A percentile compares a stretch with the other conserved stretches of the same genome.
Evolutionary conservation across 2,888 invertebrate species (phyloP).

Genomic region (Trilocha varians): DNA sequence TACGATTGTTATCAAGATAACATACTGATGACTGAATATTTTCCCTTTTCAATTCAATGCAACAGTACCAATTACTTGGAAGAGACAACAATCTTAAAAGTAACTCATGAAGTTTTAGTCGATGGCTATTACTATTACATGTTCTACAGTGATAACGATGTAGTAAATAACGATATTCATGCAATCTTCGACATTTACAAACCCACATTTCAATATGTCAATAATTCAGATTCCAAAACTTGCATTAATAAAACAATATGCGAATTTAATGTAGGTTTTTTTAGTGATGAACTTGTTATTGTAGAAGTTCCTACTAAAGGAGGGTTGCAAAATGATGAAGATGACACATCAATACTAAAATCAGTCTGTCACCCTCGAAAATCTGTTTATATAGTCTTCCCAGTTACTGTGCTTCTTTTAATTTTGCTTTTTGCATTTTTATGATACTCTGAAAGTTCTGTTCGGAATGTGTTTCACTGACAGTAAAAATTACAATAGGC

Average conservation of each 20-base stretch:
- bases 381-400: constrained; percentile 85
- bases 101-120: constrained; percentile 80
- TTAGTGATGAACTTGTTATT: constrained; percentile 85
- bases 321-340: constrained; percentile 83
- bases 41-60: constrained; percentile 79
- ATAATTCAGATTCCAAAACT: constrained; percentile 75
- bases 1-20: constrained; percentile 83
- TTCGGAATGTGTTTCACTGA: constrained; percentile 47
- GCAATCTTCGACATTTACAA: constrained; percentile 89
- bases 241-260: constrained; percentile 87
- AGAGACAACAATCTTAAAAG: constrained; percentile 75
- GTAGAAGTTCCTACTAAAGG: constrained; percentile 88
- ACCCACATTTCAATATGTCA: constrained; percentile 85
- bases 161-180: constrained; percentile 85
- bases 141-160: constrained; percentile 90
- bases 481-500: constrained; percentile 59
- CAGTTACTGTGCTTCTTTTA: constrained; percentile 81
- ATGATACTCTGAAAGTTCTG: constrained; percentile 65
- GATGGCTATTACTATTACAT: constrained; percentile 93
- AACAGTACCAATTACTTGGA: constrained; percentile 80
- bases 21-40: constrained; percentile 80
- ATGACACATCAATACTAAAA: constrained; percentile 79
- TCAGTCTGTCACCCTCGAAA: constrained; percentile 87
- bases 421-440: constrained; percentile 87
- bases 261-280: constrained; percentile 79